These are phyloP conservation scores for Tricholauxania praeusta DNA, from an alignment of 2,888 invertebrate genomes.

Conservation along the genomic window DNA sequence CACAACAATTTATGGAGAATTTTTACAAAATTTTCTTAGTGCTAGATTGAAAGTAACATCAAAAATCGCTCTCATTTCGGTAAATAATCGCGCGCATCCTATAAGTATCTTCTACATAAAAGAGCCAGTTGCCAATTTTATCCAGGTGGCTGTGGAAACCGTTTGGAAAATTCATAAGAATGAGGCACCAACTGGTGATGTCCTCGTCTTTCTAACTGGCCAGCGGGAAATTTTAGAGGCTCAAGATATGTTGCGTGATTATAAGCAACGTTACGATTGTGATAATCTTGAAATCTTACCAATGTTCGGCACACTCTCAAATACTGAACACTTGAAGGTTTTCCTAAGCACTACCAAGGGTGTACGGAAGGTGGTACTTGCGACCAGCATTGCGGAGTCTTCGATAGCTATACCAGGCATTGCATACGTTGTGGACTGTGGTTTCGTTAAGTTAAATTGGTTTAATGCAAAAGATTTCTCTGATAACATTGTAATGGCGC, in stretches of 20 bases:
- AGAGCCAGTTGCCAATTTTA: constrained; percentile 91
- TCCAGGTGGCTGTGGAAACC: constrained; percentile 88
- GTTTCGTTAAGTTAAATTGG: constrained; percentile 94
- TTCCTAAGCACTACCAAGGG: constrained; percentile 80
- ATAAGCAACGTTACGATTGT: constrained; percentile 70
- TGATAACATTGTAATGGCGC: constrained; percentile 84
- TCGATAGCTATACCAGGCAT: constrained; percentile 95
- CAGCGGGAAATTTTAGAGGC: constrained; percentile 93
- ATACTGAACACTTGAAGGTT: constrained; percentile 83
- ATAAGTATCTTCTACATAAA: constrained; percentile 86
- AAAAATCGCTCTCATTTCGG: constrained; percentile 71
- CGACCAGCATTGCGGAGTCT: constrained; percentile 97
- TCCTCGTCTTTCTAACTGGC: constrained; percentile 93
- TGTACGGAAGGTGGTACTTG: constrained; percentile 88
- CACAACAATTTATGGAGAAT: constrained; percentile 95
- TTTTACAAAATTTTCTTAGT: constrained; percentile 84
- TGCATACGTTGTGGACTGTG: constrained; percentile 93
- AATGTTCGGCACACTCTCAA: constrained; percentile 92
- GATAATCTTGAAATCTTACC: constrained; percentile 78
- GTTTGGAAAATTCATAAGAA: constrained; percentile 88
- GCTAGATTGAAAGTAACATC: constrained; percentile 42
- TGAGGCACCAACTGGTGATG: constrained; percentile 83
- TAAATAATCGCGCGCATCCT: constrained; percentile 90
- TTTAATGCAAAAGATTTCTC: constrained; percentile 87
- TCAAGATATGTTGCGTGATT: constrained; percentile 73